A percentile compares a stretch with the other conserved stretches of the same genome.
phyloP scores from a whole-genome alignment of 2,113 vertebrate genomes.

The Stegostoma tigrinum region DNA sequence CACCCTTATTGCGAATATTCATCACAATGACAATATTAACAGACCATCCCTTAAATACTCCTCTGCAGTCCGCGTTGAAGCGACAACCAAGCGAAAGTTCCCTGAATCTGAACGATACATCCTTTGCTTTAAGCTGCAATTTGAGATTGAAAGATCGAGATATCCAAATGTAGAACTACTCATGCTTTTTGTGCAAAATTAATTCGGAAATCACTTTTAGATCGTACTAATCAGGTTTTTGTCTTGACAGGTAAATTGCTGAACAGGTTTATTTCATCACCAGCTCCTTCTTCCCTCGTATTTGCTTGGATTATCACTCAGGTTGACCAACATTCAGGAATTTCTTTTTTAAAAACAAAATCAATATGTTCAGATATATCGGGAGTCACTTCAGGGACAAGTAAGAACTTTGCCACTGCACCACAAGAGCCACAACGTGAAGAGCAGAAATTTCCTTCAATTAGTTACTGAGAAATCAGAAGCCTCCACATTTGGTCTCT shows the following conservation, averaged over 20 bases:
- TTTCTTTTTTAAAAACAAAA: no score
- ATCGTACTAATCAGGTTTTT: background rate
- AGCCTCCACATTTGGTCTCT: background rate
- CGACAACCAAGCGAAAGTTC: background rate
- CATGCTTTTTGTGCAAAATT: background rate
- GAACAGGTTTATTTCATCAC: background rate
- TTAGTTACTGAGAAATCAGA: background rate
- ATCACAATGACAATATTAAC: background rate
- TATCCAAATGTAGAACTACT: background rate
- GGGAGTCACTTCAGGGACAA: no score
- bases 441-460: background rate
- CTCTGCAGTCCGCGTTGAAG: background rate
- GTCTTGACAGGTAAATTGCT: background rate
- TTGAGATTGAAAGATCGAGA: background rate
- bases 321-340: background rate
- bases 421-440: background rate
- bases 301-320: background rate
- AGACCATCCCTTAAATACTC: background rate
- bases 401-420: no score
- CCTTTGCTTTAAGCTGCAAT: background rate
- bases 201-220: background rate
- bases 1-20: background rate
- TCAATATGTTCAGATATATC: no score
- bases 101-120: background rate
- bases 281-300: background rate